Conservation (phyloP, 37 sponge, comb jelly and placozoan genomes). For the Cliona cf. orientalis region DNA sequence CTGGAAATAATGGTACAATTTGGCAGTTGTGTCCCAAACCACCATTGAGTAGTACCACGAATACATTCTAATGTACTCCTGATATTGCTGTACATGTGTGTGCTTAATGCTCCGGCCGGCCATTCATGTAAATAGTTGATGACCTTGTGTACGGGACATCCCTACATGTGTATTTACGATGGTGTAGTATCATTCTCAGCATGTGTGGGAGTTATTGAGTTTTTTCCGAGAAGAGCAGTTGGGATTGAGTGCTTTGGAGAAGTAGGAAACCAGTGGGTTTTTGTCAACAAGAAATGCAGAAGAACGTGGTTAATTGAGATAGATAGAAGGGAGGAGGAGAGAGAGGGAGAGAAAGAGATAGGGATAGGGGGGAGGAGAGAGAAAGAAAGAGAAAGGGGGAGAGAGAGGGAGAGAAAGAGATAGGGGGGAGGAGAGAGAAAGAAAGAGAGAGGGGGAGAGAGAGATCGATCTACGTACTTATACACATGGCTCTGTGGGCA, state of each 20-base stretch:
- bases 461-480: too few species aligned
- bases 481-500: too few species aligned
- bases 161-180: background rate
- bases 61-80: too few species aligned
- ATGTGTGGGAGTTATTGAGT: background rate
- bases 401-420: too few species aligned
- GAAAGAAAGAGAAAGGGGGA: background rate
- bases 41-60: too few species aligned
- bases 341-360: background rate
- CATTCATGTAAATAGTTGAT: too few species aligned
- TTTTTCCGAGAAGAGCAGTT: background rate
- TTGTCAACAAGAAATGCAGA: background rate
- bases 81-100: too few species aligned
- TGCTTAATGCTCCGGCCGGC: too few species aligned
- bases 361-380: background rate
- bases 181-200: conserved; percentile 2
- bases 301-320: background rate
- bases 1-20: too few species aligned
- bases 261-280: background rate
- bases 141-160: background rate
- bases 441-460: background rate
- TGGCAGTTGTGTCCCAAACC: too few species aligned
- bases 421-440: background rate
- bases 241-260: background rate
- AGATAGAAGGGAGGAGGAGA: background rate